Evolutionary conservation across 1,140 invertebrate genomes (phyloP), one percentile per base, ranked within the genome.

Genomic region (Centruroides sculpturatus): DNA sequence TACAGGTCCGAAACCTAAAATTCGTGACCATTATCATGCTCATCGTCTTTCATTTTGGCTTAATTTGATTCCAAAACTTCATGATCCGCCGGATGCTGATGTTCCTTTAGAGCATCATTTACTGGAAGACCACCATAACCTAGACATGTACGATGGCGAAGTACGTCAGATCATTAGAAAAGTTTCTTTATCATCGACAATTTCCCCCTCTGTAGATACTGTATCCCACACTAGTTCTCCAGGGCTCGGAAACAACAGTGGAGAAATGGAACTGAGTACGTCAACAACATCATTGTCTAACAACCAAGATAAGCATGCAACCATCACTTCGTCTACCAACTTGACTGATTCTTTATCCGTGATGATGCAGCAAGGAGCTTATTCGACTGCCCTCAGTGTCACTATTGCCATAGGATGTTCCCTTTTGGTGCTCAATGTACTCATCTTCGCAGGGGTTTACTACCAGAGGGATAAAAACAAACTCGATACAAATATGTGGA

Each of bases 11-110:
- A 90, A 91, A 73, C 84, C 87, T 0, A 89, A 90, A 71, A 71
- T 92, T 46, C 88, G 92, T 70, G 92, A 92, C 69, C 93, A 96
- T 76, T 98, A 96, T 75, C 81, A 92, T 65, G 92, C 92, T 8
- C 90, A 92, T 74, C 83, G 89, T 57, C 78, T 96, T 11, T 94
- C 92, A 3, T 92, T 98, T 72, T 98, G 94, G 94, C 73, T 92
- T 41, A 90, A 94, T 69, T 78, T 97, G 34, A 88, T 98, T 50
- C 94, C 94, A 4, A 90, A 95, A 72, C 79, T 98, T 13, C 92
- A 97, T 69, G 83, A 85, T 47, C 41, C 41, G 41, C 8, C 41
- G 41, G 67, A 54, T 1, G n/a, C 61, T 7, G 62, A 64, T 13
- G 54, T 54, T 4, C 57, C 59, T 3, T 49, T 49, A 6, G 12